Percentiles rank a stretch among this genome's conserved stretches.
Conservation (phyloP, 2,888 invertebrate species). For the Parascotia fuliginaria region DNA sequence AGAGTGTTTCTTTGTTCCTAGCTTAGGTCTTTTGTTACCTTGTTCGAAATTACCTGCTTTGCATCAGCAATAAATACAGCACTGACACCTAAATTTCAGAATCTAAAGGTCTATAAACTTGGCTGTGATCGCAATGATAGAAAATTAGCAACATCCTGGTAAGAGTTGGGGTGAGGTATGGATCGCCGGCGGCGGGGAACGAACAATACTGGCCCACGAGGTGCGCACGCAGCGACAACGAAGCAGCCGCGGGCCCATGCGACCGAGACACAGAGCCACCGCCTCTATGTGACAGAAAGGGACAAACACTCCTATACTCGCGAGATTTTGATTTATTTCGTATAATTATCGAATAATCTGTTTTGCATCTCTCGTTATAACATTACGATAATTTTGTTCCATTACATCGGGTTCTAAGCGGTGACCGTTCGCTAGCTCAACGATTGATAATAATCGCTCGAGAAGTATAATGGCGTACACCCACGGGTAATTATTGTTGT, state of each 20-base stretch:
- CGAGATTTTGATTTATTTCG: slow-evolving; percentile 81
- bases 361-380: slow-evolving; percentile 85
- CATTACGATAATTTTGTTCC: slow-evolving; percentile 84
- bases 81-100: slow-evolving; percentile 82
- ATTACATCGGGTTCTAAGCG: slow-evolving; percentile 82
- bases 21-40: slow-evolving; percentile 8
- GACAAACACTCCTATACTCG: slow-evolving; percentile 59
- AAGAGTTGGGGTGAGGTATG: slow-evolving; percentile 80
- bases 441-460: slow-evolving; percentile 86
- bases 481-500: slow-evolving; percentile 86
- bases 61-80: slow-evolving; percentile 72
- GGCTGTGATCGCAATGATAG: slow-evolving; percentile 80
- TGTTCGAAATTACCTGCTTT: slow-evolving; percentile 40
- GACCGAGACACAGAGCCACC: slow-evolving; percentile 53
- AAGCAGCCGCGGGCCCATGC: slow-evolving; percentile 63
- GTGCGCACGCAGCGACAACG: slow-evolving; percentile 65
- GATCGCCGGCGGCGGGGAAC: slow-evolving; percentile 65
- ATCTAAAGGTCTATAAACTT: slow-evolving; percentile 79
- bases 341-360: slow-evolving; percentile 84
- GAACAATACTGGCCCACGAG: slow-evolving; percentile 69
- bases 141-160: slow-evolving; percentile 84
- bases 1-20: not conserved
- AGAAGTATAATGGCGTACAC: slow-evolving; percentile 86
- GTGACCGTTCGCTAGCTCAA: slow-evolving; percentile 82
- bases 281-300: slow-evolving; percentile 49